These are phyloP conservation scores for Aplysina aerophoba DNA, from an alignment of 37 sponge, comb jelly and placozoan genomes.

Conservation along the genomic window DNA sequence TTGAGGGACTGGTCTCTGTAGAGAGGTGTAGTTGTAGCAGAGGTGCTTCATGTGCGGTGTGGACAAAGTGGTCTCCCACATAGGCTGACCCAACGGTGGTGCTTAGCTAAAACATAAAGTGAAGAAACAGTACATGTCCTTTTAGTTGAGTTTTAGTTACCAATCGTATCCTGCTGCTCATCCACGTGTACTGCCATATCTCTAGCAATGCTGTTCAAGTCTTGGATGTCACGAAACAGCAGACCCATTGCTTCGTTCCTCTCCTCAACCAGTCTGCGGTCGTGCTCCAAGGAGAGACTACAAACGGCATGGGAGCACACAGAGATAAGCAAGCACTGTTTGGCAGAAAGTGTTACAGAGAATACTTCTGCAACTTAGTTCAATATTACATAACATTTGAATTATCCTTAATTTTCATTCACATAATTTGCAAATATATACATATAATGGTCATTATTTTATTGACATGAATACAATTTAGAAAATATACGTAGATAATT, in stretches of 20 bases:
- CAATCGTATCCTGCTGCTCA: neutral
- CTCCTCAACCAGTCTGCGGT: neutral
- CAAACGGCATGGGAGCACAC: neutral
- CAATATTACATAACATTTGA: neutral
- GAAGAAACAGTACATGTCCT: too few relatives aligned
- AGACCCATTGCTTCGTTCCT: neutral
- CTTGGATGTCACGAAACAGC: neutral
- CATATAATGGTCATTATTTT: neutral
- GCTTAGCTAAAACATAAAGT: too few relatives aligned
- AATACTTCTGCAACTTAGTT: neutral
- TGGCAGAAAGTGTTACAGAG: neutral
- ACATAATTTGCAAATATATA: neutral
- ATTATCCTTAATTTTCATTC: too few relatives aligned
- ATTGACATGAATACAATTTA: neutral
- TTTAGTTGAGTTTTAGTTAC: neutral
- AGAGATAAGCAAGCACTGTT: neutral
- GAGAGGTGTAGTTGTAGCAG: too few relatives aligned
- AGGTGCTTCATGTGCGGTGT: too few relatives aligned
- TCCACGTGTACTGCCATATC: conserved; percentile 6
- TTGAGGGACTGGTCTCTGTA: too few relatives aligned
- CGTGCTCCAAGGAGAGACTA: conserved; percentile 1
- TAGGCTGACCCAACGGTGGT: too few relatives aligned
- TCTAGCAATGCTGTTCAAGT: neutral
- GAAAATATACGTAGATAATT: too few relatives aligned
- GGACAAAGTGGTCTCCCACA: too few relatives aligned